These are phyloP conservation scores for Penaeus chinensis DNA, from an alignment of 1,140 invertebrate genomes.

Conservation along the genomic window DNA sequence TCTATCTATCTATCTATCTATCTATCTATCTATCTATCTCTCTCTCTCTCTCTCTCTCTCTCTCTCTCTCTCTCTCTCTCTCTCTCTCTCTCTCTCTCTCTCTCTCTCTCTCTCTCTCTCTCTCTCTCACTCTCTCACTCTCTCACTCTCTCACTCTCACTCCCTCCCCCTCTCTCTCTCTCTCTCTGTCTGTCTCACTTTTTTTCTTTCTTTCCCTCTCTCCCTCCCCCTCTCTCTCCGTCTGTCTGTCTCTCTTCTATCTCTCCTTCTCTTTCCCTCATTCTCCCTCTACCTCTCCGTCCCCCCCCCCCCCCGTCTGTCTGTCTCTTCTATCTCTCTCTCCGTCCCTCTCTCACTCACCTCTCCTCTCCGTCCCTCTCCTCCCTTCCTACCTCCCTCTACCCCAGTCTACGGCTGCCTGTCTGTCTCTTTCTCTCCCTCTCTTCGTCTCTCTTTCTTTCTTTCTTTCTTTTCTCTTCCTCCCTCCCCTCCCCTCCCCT, in stretches of 20 bases:
- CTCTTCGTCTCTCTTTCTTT: not conserved
- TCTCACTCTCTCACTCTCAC: conserved; percentile 2
- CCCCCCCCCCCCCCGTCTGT: not conserved
- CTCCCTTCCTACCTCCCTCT: not conserved
- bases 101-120: conserved; percentile 32
- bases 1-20: not conserved
- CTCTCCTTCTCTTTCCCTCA: not conserved
- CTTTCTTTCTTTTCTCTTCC: not conserved
- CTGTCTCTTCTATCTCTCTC: not conserved
- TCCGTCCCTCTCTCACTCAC: not conserved
- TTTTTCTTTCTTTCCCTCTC: not conserved
- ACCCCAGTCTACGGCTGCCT: not conserved
- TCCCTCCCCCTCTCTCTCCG: not conserved
- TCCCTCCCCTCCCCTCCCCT: not conserved
- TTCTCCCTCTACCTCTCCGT: not conserved
- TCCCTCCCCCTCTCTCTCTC: not conserved
- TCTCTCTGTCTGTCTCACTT: not conserved
- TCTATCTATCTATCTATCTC: too few relatives aligned
- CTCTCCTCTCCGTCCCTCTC: not conserved
- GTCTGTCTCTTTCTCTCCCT: not conserved
- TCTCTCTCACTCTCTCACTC: conserved; percentile 27
- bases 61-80: too few relatives aligned
- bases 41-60: not conserved
- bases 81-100: conserved; percentile 12
- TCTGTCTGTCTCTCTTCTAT: not conserved